Base-by-base conservation (phyloP, 2,113 vertebrate genomes). In the Isichthys henryi region DNA sequence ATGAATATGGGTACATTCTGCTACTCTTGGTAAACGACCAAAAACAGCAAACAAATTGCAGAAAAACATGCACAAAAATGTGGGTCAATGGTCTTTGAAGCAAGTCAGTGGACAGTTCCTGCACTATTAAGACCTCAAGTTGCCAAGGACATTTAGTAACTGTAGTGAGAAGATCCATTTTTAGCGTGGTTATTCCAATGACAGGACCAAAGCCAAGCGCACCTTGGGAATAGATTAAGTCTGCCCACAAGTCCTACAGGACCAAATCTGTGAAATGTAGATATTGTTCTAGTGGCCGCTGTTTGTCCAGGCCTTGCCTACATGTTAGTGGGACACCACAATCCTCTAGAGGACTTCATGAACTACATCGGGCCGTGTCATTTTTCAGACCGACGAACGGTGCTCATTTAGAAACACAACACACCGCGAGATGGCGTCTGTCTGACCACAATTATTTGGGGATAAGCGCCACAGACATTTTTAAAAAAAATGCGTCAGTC, bases 121-220 rank as follows among this genome's bases (percentile, higher is more conserved):
- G 92, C 88, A 91, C 92, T 92, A 94, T 93, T 92, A 93, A 92
- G 92, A 93, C 92, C 93, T 94, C 90, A 91, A 92, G 92, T 35
- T 93, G 92, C 92, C 93, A 91, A 6, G 90, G 94, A 83, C 39
- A 35, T 92, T 91, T 90, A 91, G 93, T 93, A 91, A 94, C 93
- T 93, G 91, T 91, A 92, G 92, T 77, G 88, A 90, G 91, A 46
- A 91, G 83, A 93, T 93, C 91, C 89, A 91, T 93, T 93, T 94
- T 90, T 91, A 93, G 91, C 17, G 31, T 88, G 56, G 70, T 90
- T 88, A 82, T 90, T 90, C 85, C 89, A 62, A 49, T 3, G 74
- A 5, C 27, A 19, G 62, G 52, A 87, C 49, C 52, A 77, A 23
- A 88, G 89, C 49, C 85, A 90, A 88, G 45, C 50, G 89, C 84